A percentile compares a stretch with the other conserved stretches of the same genome.
Evolutionary conservation across 2,113 vertebrate genomes (phyloP).

Genomic region (Shinisaurus crocodilurus): DNA sequence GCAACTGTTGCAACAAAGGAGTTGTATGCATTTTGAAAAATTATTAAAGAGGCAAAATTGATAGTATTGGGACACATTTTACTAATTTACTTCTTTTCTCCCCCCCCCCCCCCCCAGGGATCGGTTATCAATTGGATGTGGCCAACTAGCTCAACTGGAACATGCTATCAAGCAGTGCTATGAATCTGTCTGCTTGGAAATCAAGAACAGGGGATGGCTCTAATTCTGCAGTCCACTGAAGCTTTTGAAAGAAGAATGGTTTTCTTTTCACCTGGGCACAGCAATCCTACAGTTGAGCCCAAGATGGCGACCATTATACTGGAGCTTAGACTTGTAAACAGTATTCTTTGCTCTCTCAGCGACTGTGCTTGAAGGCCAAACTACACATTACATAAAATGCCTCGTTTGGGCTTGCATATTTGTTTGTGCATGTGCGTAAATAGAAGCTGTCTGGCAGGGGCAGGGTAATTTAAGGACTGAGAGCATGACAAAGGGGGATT

Average conservation of each 20-base stretch:
- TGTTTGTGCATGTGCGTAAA: background rate
- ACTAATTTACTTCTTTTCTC: background rate
- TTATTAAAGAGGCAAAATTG: background rate
- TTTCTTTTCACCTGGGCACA: background rate
- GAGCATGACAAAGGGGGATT: background rate
- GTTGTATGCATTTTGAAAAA: background rate
- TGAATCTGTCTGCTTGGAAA: constrained; percentile 56
- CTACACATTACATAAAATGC: background rate
- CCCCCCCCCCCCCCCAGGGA: constrained; percentile 73
- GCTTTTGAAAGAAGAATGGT: background rate
- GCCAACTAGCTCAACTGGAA: constrained; percentile 83
- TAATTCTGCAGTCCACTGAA: constrained; percentile 36
- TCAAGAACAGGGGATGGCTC: constrained; percentile 68
- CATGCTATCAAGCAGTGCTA: constrained; percentile 80
- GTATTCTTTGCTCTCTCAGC: too few relatives aligned
- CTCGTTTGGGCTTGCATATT: background rate
- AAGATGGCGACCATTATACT: background rate
- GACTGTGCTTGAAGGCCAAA: background rate
- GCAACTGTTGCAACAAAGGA: background rate
- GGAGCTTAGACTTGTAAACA: background rate
- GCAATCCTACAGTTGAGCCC: background rate
- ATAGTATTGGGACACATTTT: background rate
- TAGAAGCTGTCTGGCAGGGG: background rate
- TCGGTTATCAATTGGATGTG: constrained; percentile 82
- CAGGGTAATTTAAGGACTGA: background rate